phyloP scores from a whole-genome alignment of 2,113 vertebrate species.

The Ceyx cyanopectus region DNA sequence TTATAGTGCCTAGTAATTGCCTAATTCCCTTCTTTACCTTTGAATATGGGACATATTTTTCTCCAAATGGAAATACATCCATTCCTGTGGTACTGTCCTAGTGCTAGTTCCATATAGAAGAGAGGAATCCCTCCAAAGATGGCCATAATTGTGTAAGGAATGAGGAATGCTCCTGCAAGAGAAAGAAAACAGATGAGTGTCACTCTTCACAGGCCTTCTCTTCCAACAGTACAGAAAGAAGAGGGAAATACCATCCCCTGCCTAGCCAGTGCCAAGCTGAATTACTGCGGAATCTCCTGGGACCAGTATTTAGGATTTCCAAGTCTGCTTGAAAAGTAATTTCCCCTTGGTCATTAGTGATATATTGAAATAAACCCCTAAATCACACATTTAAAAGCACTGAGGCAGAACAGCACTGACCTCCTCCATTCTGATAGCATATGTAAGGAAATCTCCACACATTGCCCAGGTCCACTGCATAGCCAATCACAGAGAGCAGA shows the following conservation, averaged over 20 bases:
- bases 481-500: slow-evolving; percentile 95
- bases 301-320: not conserved
- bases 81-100: slow-evolving; percentile 96
- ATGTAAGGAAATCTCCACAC: slow-evolving; percentile 99
- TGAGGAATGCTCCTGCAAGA: slow-evolving; percentile 91
- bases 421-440: slow-evolving; percentile 98
- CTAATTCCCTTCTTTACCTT: slow-evolving; percentile 82
- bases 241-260: not conserved
- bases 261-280: not conserved
- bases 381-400: not conserved
- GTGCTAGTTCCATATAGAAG: slow-evolving; percentile 97
- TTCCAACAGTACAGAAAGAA: not conserved
- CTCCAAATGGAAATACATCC: slow-evolving; percentile 99
- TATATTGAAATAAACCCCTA: not conserved
- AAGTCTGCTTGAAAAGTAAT: not conserved
- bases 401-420: slow-evolving; percentile 77
- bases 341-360: not conserved
- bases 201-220: not conserved
- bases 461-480: slow-evolving; percentile 96
- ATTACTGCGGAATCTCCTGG: not conserved
- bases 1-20: not conserved
- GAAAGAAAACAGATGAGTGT: slow-evolving; percentile 1
- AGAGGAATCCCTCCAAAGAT: slow-evolving; percentile 96
- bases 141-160: slow-evolving; percentile 96
- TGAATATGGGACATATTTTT: slow-evolving; percentile 98